A percentile compares a stretch with the other conserved stretches of the same genome.
Evolutionary conservation across 2,113 vertebrate species (phyloP).

Genomic region (Hippocampus abdominalis): DNA sequence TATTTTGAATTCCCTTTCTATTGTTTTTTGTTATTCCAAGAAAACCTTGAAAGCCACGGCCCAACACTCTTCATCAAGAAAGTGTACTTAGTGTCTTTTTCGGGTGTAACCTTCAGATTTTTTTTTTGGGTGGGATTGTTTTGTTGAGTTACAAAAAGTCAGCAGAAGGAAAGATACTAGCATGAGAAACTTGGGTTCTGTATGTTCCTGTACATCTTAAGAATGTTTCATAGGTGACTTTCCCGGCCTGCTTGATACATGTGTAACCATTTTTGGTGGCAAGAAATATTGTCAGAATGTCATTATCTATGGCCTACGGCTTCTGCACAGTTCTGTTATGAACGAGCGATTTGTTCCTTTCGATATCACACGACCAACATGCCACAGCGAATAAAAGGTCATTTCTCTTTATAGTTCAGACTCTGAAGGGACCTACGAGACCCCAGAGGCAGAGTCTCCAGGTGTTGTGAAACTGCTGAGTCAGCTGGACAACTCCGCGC

Average conservation of each 20-base stretch:
- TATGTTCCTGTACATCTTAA: not conserved
- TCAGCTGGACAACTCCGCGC: constrained; percentile 48
- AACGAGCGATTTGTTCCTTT: not conserved
- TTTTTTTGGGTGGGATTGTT: constrained; percentile 42
- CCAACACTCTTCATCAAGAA: not conserved
- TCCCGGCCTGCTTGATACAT: no score
- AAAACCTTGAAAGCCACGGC: constrained; percentile 28
- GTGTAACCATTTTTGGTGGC: no score
- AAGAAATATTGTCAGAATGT: not conserved
- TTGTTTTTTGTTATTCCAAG: constrained; percentile 33
- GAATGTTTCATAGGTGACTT: no score
- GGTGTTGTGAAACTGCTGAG: constrained; percentile 70
- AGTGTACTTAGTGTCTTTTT: not conserved
- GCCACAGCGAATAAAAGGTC: not conserved
- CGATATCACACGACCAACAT: not conserved
- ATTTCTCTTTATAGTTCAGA: constrained; percentile 79
- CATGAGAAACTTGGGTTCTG: not conserved
- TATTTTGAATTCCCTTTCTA: constrained; percentile 29
- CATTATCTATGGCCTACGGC: not conserved
- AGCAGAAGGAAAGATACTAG: not conserved
- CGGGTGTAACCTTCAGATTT: not conserved
- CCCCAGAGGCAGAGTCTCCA: constrained; percentile 88
- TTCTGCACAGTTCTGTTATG: not conserved
- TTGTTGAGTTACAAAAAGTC: not conserved
- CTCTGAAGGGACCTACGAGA: constrained; percentile 91